Percentiles rank a stretch among this genome's conserved stretches.
These are phyloP conservation scores for Pasiphila rectangulata DNA, from an alignment of 2,888 invertebrate species.

Conservation along the genomic window DNA sequence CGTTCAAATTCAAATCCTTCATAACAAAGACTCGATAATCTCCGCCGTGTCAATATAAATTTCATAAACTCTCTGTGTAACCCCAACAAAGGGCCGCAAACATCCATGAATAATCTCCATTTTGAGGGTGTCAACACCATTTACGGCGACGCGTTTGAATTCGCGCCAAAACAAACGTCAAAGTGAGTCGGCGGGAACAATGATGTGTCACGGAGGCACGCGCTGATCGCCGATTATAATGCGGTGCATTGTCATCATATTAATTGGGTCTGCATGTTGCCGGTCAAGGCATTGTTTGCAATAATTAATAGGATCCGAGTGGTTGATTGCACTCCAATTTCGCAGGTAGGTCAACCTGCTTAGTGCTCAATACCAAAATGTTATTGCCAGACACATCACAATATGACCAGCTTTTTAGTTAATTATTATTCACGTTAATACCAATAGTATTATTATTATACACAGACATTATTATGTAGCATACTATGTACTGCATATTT, in stretches of 20 bases:
- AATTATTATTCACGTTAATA: too few relatives aligned
- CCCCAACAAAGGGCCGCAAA: slow-evolving; percentile 70
- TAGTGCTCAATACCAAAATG: too few relatives aligned
- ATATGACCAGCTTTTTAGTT: too few relatives aligned
- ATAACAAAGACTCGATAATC: slow-evolving; percentile 74
- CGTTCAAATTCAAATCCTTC: slow-evolving; percentile 64
- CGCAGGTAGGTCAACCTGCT: slow-evolving; percentile 11
- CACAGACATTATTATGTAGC: too few relatives aligned
- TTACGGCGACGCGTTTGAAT: slow-evolving; percentile 53
- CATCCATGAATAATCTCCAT: slow-evolving; percentile 78
- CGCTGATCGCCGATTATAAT: slow-evolving; percentile 61
- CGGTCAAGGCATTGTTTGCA: slow-evolving; percentile 35
- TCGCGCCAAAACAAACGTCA: slow-evolving; percentile 72
- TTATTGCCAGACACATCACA: too few relatives aligned
- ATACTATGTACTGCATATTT: too few relatives aligned
- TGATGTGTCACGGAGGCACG: slow-evolving; percentile 50
- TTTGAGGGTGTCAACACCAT: slow-evolving; percentile 76
- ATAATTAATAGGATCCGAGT: slow-evolving; percentile 31
- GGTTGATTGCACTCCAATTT: slow-evolving; percentile 22
- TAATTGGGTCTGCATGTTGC: slow-evolving; percentile 54
- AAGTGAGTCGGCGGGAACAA: slow-evolving; percentile 56
- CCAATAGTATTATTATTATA: too few relatives aligned
- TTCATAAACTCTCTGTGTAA: slow-evolving; percentile 71
- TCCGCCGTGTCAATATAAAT: slow-evolving; percentile 75
- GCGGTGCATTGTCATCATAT: slow-evolving; percentile 56